phyloP scores from a whole-genome alignment of 2,888 invertebrate genomes.

The Drosophila paracracens region DNA sequence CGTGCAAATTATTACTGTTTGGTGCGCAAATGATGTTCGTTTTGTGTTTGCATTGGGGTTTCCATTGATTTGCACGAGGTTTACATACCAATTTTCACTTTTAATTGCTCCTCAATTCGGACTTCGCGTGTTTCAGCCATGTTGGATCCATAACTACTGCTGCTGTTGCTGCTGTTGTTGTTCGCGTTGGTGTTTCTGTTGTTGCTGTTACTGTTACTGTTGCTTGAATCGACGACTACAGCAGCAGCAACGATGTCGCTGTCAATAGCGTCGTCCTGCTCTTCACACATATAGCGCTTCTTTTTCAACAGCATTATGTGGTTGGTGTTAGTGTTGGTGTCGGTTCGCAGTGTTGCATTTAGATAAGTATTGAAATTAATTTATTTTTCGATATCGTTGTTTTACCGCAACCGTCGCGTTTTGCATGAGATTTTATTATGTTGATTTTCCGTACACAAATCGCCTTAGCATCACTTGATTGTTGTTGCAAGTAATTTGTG shows the following conservation, averaged over 20 bases:
- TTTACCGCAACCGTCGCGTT: slow-evolving; percentile 41
- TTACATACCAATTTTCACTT: slow-evolving; percentile 96
- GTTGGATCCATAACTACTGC: slow-evolving; percentile 92
- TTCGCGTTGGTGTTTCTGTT: slow-evolving; percentile 72
- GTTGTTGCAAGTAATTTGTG: slow-evolving; percentile 27
- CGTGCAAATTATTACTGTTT: slow-evolving; percentile 31
- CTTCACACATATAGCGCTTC: slow-evolving; percentile 82
- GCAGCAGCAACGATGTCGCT: slow-evolving; percentile 63
- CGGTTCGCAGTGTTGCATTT: slow-evolving; percentile 64
- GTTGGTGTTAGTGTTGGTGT: slow-evolving; percentile 54
- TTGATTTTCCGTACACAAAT: slow-evolving; percentile 46
- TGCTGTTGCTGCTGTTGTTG: slow-evolving; percentile 70
- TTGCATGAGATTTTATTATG: slow-evolving; percentile 28
- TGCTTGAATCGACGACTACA: slow-evolving; percentile 53
- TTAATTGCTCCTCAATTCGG: slow-evolving; percentile 95
- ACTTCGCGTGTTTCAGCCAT: slow-evolving; percentile 96
- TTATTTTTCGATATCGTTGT: slow-evolving; percentile 39
- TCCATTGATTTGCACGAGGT: slow-evolving; percentile 64
- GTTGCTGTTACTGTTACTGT: slow-evolving; percentile 65
- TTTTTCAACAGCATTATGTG: slow-evolving; percentile 82
- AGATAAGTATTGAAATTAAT: slow-evolving; percentile 58
- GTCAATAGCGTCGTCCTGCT: slow-evolving; percentile 75
- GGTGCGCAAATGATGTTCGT: slow-evolving; percentile 13
- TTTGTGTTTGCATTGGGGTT: slow-evolving; percentile 40
- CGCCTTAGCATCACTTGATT: slow-evolving; percentile 51